phyloP scores from a whole-genome alignment of 2,113 vertebrate genomes.

The Sapayoa aenigma region DNA sequence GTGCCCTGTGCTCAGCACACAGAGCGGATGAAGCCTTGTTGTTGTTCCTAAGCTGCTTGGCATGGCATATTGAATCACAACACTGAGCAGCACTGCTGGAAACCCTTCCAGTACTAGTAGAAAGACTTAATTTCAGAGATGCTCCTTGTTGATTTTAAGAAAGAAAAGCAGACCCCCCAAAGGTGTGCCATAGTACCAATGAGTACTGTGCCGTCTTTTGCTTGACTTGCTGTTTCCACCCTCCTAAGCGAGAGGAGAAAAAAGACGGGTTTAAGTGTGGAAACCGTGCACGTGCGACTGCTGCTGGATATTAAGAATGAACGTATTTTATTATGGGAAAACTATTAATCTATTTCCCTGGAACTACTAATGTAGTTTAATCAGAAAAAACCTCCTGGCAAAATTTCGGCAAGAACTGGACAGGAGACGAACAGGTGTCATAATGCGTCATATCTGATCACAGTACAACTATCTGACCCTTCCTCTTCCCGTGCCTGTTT shows the following conservation, averaged over 20 bases:
- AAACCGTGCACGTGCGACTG: neutral
- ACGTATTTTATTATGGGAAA: neutral
- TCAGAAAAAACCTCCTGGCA: neutral
- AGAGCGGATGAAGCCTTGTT: neutral
- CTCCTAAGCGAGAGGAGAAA: neutral
- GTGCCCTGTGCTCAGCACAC: fast-evolving
- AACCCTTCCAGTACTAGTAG: fast-evolving
- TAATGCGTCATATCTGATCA: fast-evolving
- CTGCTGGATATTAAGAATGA: neutral
- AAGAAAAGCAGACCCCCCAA: neutral
- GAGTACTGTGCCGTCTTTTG: neutral
- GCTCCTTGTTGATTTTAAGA: neutral
- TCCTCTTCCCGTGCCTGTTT: fast-evolving
- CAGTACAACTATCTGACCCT: too few relatives aligned
- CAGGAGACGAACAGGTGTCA: too few relatives aligned
- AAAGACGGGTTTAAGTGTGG: fast-evolving
- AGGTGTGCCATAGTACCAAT: neutral
- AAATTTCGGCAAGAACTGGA: neutral
- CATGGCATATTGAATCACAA: neutral
- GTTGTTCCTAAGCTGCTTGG: neutral
- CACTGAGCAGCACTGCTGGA: neutral
- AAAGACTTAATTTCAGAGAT: neutral
- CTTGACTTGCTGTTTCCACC: neutral
- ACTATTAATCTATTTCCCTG: neutral
- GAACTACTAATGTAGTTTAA: neutral